A percentile compares a stretch with the other conserved stretches of the same genome.
Evolutionary conservation across 2,113 vertebrate genomes (phyloP).

Genomic region (Oreochromis niloticus): DNA sequence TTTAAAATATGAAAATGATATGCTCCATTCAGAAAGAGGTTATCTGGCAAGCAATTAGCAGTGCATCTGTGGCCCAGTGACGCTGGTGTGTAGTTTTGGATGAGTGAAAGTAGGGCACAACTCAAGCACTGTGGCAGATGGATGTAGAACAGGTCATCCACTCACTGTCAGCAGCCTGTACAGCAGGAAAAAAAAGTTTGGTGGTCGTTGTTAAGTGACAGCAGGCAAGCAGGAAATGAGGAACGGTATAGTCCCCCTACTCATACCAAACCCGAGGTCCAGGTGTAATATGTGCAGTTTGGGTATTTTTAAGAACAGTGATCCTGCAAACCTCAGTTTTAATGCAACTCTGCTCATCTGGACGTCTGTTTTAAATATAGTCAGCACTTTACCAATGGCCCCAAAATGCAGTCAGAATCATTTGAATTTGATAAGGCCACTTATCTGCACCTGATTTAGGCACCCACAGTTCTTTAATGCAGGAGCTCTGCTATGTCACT

Average conservation of each 20-base stretch:
- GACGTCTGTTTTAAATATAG: background rate
- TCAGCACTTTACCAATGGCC: background rate
- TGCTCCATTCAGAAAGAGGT: background rate
- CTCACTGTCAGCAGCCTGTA: background rate
- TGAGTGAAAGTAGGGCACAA: background rate
- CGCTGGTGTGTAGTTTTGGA: background rate
- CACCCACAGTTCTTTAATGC: background rate
- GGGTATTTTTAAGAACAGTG: background rate
- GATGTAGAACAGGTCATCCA: background rate
- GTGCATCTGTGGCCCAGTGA: background rate
- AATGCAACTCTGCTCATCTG: background rate
- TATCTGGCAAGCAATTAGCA: background rate
- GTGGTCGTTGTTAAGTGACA: background rate
- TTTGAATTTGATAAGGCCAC: background rate
- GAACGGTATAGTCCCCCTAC: background rate
- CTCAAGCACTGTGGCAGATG: background rate
- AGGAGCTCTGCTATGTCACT: background rate
- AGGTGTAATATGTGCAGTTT: background rate
- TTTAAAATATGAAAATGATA: background rate
- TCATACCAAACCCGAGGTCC: background rate
- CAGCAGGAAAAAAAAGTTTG: background rate
- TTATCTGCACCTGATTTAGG: background rate
- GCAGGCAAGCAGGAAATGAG: background rate
- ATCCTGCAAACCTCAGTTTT: background rate
- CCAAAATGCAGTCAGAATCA: accelerated